These are phyloP conservation scores for Helleia helle DNA, from an alignment of 2,888 invertebrate species.

Conservation along the genomic window DNA sequence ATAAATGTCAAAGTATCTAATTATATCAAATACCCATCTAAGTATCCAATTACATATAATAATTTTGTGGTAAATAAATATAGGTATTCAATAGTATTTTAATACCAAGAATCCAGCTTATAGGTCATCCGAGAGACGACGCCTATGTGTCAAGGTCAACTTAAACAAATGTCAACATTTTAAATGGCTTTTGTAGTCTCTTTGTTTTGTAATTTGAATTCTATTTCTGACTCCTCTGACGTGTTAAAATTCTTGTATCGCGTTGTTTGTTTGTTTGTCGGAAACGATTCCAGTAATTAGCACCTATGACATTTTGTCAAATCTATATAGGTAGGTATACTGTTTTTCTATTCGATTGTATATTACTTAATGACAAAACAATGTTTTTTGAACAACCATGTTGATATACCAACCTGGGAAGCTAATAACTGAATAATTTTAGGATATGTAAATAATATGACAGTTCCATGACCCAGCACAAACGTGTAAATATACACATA, in stretches of 20 bases:
- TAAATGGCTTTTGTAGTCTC: constrained; percentile 12
- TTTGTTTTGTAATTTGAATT: constrained; percentile 11
- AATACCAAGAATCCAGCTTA: constrained; percentile 11
- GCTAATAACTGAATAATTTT: no score
- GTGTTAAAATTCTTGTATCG: constrained; percentile 16
- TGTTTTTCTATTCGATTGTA: no score
- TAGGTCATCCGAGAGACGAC: constrained; percentile 10
- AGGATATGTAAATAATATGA: neutral
- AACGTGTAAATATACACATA: no score
- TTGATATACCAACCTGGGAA: no score
- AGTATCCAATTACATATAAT: no score
- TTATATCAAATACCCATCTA: no score
- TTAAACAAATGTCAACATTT: constrained; percentile 13
- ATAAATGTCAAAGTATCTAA: no score
- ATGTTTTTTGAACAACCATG: no score
- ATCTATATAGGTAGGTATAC: no score
- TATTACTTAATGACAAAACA: no score
- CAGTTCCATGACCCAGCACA: no score
- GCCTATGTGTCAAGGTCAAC: constrained; percentile 11
- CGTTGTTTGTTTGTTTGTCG: constrained; percentile 29
- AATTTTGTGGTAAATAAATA: neutral
- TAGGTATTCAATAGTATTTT: constrained; percentile 8
- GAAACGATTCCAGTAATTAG: constrained; percentile 48
- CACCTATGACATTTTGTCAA: constrained; percentile 23
- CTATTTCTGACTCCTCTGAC: constrained; percentile 17